Evolutionary conservation across 1,140 invertebrate genomes (phyloP).

Genomic region (Stegodyphus mimosarum): DNA sequence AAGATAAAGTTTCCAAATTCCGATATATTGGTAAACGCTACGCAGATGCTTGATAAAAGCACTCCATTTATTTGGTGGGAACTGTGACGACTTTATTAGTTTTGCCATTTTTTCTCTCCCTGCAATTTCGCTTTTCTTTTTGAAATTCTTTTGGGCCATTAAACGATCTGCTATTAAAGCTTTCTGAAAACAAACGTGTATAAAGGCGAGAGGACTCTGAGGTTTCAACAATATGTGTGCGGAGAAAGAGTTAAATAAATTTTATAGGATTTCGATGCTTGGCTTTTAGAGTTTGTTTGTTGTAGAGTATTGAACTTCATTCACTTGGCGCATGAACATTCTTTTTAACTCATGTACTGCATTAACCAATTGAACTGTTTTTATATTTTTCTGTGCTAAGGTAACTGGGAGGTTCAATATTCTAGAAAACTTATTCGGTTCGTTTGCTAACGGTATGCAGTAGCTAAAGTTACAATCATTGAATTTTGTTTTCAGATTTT

Average conservation of each 20-base stretch:
- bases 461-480: no score
- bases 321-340: no score
- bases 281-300: conserved; percentile 7
- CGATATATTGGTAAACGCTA: conserved; percentile 18
- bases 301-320: background rate
- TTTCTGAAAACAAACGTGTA: background rate
- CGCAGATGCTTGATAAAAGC: conserved; percentile 24
- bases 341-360: no score
- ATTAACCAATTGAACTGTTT: no score
- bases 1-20: background rate
- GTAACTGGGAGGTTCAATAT: no score
- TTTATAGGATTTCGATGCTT: conserved; percentile 2
- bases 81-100: conserved; percentile 18
- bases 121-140: background rate
- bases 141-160: background rate
- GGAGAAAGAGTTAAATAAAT: background rate
- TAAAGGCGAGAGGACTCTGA: background rate
- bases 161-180: background rate
- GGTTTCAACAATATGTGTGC: background rate
- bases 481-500: no score
- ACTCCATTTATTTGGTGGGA: conserved; percentile 11
- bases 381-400: no score
- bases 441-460: no score
- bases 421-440: no score
- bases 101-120: background rate